Evolutionary conservation across 2,113 vertebrate species (phyloP).

Genomic region (Mirounga angustirostris): DNA sequence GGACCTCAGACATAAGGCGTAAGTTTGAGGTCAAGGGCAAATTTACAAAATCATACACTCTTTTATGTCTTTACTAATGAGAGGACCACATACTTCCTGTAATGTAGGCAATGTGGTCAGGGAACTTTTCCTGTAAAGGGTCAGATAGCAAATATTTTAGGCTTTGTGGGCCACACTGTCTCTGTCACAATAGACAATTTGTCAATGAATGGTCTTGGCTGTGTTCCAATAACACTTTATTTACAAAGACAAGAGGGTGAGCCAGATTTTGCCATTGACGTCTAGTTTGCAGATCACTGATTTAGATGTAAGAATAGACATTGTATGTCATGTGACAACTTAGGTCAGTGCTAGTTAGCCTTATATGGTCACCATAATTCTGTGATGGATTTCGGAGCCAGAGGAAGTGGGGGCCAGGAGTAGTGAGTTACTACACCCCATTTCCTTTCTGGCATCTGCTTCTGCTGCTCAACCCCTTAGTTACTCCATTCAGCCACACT

Average conservation of each 20-base stretch:
- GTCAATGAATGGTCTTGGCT: not conserved
- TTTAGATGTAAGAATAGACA: not conserved
- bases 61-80: not conserved
- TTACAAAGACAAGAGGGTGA: not conserved
- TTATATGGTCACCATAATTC: not conserved
- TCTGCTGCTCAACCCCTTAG: not conserved
- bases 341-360: not conserved
- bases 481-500: not conserved
- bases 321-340: not conserved
- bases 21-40: not conserved
- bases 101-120: not conserved
- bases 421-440: not conserved
- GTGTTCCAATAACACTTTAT: not conserved
- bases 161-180: not conserved
- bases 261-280: not conserved
- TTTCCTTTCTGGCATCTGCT: not conserved
- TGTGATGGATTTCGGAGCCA: not conserved
- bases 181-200: not conserved
- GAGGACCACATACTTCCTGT: not conserved
- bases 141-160: conserved; percentile 24
- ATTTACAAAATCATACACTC: not conserved
- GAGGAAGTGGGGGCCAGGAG: not conserved
- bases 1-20: not conserved
- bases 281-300: not conserved
- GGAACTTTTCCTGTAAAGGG: not conserved